Evolutionary conservation across 2,113 vertebrate genomes (phyloP).

Genomic region (Epinephelus fuscoguttatus): DNA sequence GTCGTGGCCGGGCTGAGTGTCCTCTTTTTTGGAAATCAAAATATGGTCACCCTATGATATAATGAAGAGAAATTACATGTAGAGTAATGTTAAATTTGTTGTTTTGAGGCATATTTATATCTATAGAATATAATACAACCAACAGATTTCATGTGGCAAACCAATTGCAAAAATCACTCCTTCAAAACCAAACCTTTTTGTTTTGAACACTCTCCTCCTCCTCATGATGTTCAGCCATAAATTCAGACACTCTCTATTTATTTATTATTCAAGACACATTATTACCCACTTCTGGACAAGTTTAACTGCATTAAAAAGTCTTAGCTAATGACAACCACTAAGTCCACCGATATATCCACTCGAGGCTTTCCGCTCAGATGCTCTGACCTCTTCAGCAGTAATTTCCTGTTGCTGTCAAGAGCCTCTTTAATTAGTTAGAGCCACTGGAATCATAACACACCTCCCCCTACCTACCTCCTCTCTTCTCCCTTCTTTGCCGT

Average conservation of each 20-base stretch:
- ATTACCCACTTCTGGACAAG: slow-evolving; percentile 19
- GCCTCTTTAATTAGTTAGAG: slow-evolving; percentile 77
- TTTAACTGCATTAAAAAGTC: slow-evolving; percentile 34
- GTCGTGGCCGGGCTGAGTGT: too few relatives aligned
- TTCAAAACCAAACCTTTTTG: background rate
- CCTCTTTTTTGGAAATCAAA: too few relatives aligned
- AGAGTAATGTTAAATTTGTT: background rate
- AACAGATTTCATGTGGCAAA: background rate
- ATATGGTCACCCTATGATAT: too few relatives aligned
- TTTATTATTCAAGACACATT: slow-evolving; percentile 1
- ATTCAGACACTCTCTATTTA: background rate
- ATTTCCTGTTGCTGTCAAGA: slow-evolving; percentile 67
- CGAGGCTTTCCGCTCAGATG: slow-evolving; percentile 11
- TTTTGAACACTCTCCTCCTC: background rate
- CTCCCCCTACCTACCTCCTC: slow-evolving; percentile 32
- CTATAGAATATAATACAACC: rapidly evolving
- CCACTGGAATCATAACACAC: slow-evolving; percentile 68
- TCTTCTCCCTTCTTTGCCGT: slow-evolving; percentile 22
- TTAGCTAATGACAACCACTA: slow-evolving; percentile 17
- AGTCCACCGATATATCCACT: background rate
- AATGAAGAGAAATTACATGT: background rate
- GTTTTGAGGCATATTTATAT: background rate
- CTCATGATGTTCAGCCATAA: background rate
- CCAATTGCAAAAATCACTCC: background rate
- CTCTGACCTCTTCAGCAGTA: slow-evolving; percentile 51